Base-by-base conservation (phyloP, 2,113 vertebrate genomes). In the Oophaga pumilio region DNA sequence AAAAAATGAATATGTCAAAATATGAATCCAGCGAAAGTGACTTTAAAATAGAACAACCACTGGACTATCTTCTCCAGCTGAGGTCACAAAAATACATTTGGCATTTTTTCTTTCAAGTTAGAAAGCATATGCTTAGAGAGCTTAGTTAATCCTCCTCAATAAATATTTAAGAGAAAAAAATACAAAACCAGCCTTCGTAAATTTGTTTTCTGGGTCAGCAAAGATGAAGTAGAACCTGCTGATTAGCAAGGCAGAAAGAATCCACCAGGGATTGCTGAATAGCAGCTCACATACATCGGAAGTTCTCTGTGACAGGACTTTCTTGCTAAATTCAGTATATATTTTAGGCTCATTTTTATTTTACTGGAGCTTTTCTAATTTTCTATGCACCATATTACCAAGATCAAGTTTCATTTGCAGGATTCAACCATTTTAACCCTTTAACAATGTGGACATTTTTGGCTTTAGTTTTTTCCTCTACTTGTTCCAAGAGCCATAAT, bases 201-300 rank as follows among this genome's bases (percentile, higher is more conserved):
- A 0, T 24, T 77, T 20, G 3, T 84, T 88, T 91, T 90, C 85
- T 88, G 11, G 22, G 76, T 87, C 86, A 89, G 79, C 62, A 86
- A 68, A 90, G 88, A 6, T 8, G 15, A 85, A 79, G 68, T 82
- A 87, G 15, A 73, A 7, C 5, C 57, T 62, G n/a, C 88, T 88
- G 17, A 89, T 90, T 91, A 77, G 53, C 76, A 90, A 73, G 78
- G 13, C 28, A 89, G 60, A 90, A 71, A 8, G 68, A 56, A 91
- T 82, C 79, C 8, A 15, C 85, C 3, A 1, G 59, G 66, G 10
- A 77, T 9, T 68, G 76, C 12, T 73, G 18, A 91, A 22, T 49
- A 88, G 56, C 13, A 43, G 71, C 84, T 62, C 8, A 49, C 84
- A 43, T 60, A 76, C 56, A 74, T n/a, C 60, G 69, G 26, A 43